These are phyloP conservation scores for Sturmia bella DNA, from an alignment of 2,888 invertebrate genomes.

Conservation along the genomic window DNA sequence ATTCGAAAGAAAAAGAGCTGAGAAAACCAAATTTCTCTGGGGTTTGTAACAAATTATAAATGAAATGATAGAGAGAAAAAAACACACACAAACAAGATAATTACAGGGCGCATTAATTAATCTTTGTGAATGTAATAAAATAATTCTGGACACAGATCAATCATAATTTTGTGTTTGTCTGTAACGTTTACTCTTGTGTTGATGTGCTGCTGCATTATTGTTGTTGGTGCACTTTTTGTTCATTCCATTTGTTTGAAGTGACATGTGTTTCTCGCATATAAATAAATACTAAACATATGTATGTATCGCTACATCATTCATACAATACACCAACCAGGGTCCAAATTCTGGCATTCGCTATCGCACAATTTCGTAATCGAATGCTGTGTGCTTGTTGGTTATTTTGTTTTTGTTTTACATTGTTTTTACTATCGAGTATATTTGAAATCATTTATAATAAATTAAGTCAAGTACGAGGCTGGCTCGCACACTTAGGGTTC, in stretches of 20 bases:
- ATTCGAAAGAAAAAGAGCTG: too few species aligned
- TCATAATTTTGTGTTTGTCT: constrained; percentile 71
- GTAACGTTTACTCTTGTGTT: not conserved
- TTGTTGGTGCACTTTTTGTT: constrained; percentile 48
- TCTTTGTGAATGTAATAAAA: constrained; percentile 72
- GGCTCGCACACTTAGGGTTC: too few species aligned
- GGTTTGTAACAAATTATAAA: constrained; percentile 42
- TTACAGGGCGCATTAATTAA: constrained; percentile 77
- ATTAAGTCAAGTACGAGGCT: too few species aligned
- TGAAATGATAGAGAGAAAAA: constrained; percentile 20
- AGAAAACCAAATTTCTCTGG: not conserved
- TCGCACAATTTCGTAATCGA: too few species aligned
- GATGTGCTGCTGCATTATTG: constrained; percentile 43
- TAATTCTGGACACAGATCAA: constrained; percentile 74
- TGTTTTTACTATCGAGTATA: too few species aligned
- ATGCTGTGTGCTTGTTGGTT: too few species aligned
- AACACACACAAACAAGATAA: constrained; percentile 71
- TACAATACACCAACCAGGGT: not conserved
- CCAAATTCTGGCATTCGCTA: too few species aligned
- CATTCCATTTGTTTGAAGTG: constrained; percentile 67
- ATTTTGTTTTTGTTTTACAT: too few species aligned
- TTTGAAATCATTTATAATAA: too few species aligned
- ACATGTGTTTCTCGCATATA: constrained; percentile 71
- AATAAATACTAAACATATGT: constrained; percentile 45
- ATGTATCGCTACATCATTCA: constrained; percentile 14